Conservation (phyloP, 2,113 vertebrate genomes). For the Carollia perspicillata region DNA sequence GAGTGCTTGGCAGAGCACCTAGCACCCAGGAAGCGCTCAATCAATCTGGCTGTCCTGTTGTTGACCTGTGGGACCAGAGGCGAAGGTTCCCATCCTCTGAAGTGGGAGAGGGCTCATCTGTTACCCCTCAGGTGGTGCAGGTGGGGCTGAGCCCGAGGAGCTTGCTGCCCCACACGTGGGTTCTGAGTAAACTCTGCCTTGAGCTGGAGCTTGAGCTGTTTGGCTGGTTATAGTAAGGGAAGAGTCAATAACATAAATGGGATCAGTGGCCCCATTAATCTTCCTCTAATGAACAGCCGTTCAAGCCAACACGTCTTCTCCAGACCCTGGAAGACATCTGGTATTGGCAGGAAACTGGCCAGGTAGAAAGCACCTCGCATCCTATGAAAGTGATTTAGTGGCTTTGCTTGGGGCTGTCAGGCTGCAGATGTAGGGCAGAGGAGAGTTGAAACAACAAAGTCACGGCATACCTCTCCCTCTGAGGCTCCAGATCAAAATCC, state of each 20-base stretch:
- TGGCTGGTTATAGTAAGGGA: constrained; percentile 54
- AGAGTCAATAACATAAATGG: constrained; percentile 78
- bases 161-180: constrained; percentile 12
- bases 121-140: neutral
- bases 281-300: constrained; percentile 67
- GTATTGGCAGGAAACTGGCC: constrained; percentile 66
- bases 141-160: neutral
- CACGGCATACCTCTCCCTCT: constrained; percentile 20
- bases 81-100: neutral
- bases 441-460: constrained; percentile 34
- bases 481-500: neutral
- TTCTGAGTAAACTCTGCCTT: constrained; percentile 56
- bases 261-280: constrained; percentile 76
- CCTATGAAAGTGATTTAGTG: constrained; percentile 75
- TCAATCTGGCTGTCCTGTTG: neutral
- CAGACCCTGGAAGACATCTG: constrained; percentile 67
- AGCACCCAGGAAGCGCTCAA: rapidly evolving
- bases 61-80: neutral
- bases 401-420: constrained; percentile 22
- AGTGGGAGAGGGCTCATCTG: neutral
- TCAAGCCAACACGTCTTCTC: constrained; percentile 58
- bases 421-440: neutral
- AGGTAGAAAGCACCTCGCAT: constrained; percentile 65
- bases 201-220: constrained; percentile 52
- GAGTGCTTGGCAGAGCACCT: rapidly evolving